phyloP scores from a whole-genome alignment of 2,888 invertebrate genomes.

The Hypomecis punctinalis region DNA sequence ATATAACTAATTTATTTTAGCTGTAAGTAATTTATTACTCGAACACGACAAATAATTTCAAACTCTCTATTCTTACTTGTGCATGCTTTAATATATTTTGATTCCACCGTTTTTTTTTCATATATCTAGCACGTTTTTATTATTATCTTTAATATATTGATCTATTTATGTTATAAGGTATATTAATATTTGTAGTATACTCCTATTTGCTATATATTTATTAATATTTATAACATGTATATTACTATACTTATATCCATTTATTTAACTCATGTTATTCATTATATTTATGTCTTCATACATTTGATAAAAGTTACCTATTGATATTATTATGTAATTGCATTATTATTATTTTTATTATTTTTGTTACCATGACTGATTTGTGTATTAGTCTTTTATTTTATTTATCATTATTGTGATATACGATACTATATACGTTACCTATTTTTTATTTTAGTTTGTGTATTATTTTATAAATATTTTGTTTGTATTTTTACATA shows the following conservation, averaged over 20 bases:
- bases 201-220: no score
- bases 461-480: constrained; percentile 39
- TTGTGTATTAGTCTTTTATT: constrained; percentile 44
- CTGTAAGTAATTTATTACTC: constrained; percentile 50
- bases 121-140: not conserved
- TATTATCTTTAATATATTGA: not conserved
- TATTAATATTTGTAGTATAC: constrained; percentile 25
- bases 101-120: constrained; percentile 60
- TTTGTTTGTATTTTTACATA: constrained; percentile 30
- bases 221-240: no score
- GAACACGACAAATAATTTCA: constrained; percentile 44
- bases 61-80: constrained; percentile 45
- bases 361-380: constrained; percentile 58
- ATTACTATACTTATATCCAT: no score
- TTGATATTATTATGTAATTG: not conserved
- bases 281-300: no score
- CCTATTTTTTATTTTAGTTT: constrained; percentile 38
- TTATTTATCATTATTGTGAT: constrained; percentile 24
- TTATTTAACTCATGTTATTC: no score
- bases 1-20: constrained; percentile 60
- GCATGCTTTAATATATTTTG: constrained; percentile 34
- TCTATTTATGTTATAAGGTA: not conserved
- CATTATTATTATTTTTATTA: constrained; percentile 2
- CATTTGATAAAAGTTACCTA: not conserved
- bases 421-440: constrained; percentile 37